Conservation (phyloP, 2,888 invertebrate species). For the Drosophila percnosoma region DNA sequence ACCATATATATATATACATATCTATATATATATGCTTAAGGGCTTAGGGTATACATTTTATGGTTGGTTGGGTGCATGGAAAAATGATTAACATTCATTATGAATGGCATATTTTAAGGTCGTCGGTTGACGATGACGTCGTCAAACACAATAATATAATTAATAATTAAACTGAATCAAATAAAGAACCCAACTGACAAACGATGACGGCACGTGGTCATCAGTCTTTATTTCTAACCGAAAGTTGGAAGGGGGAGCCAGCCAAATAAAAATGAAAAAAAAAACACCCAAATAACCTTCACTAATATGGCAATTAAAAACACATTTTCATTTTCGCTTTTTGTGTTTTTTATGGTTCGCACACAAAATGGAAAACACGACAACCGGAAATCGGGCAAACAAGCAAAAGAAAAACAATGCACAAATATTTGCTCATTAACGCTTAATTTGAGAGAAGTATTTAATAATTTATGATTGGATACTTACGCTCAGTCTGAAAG, state of each 20-base stretch:
- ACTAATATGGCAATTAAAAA: slow-evolving; percentile 61
- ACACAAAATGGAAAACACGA: slow-evolving; percentile 24
- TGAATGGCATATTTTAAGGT: slow-evolving; percentile 5
- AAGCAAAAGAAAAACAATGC: slow-evolving; percentile 49
- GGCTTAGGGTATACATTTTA: background rate
- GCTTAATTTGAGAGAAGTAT: slow-evolving; percentile 35
- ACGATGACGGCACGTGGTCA: slow-evolving; percentile 36
- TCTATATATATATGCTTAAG: background rate
- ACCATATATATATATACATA: background rate
- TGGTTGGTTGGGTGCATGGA: background rate
- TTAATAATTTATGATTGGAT: slow-evolving; percentile 29
- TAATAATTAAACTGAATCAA: slow-evolving; percentile 48
- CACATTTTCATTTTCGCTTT: slow-evolving; percentile 47
- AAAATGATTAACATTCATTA: slow-evolving; percentile 1
- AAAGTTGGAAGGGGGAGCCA: background rate
- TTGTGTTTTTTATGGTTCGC: background rate
- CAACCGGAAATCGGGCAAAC: slow-evolving; percentile 29
- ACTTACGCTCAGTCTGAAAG: slow-evolving; percentile 53
- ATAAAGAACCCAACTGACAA: slow-evolving; percentile 12
- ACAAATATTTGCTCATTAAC: slow-evolving; percentile 73
- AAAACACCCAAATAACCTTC: slow-evolving; percentile 25
- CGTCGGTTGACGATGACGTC: slow-evolving; percentile 24
- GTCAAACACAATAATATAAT: slow-evolving; percentile 38
- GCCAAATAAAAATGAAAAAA: slow-evolving; percentile 5
- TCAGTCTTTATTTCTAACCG: background rate